Evolutionary conservation across 2,797 vertebrate genomes (phyloP).

Genomic region (Amazona ochrocephala): DNA sequence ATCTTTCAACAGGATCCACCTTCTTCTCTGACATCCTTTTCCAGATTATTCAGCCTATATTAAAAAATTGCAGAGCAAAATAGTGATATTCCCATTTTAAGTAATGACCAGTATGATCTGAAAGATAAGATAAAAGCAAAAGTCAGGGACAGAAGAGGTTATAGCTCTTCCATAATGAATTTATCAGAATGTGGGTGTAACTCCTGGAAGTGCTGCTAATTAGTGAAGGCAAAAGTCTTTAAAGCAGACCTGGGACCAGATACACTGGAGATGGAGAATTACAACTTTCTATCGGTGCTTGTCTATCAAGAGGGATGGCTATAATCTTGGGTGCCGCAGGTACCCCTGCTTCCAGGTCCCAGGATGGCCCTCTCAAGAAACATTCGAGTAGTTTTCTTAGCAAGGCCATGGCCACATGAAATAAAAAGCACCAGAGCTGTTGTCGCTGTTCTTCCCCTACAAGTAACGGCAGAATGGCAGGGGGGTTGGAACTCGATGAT

Average conservation of each 20-base stretch:
- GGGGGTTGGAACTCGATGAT: too few species aligned
- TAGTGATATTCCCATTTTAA: not conserved
- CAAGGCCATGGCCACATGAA: not conserved
- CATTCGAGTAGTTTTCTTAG: not conserved
- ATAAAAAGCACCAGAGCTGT: not conserved
- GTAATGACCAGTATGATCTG: not conserved
- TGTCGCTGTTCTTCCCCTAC: not conserved
- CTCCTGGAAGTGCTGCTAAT: not conserved
- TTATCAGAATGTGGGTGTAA: not conserved
- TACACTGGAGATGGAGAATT: not conserved
- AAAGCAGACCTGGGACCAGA: not conserved
- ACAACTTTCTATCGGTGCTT: not conserved
- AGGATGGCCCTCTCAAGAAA: not conserved
- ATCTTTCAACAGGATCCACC: not conserved
- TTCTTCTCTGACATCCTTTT: not conserved
- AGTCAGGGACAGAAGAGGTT: not conserved
- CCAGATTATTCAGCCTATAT: not conserved
- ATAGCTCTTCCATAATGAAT: not conserved
- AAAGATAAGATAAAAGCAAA: not conserved
- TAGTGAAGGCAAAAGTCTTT: not conserved
- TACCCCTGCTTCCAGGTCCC: not conserved
- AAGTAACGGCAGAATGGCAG: not conserved
- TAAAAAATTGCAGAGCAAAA: not conserved
- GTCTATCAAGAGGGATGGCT: not conserved
- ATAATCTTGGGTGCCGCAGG: not conserved